Base-by-base conservation (phyloP, 2,888 invertebrate genomes). In the Electrophaes corylata region DNA sequence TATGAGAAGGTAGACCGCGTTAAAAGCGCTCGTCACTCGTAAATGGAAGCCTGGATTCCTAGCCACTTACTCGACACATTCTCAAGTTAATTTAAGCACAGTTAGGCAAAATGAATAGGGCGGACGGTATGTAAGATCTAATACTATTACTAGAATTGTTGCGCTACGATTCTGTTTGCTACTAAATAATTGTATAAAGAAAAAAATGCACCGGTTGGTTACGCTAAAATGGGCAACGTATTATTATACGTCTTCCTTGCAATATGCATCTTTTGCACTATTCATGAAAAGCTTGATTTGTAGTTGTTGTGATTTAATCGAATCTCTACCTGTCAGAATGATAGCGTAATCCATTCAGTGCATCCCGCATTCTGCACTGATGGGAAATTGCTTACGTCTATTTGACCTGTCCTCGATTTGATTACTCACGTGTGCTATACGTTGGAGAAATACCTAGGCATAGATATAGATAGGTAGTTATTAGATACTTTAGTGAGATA, bases 21-120 rank as follows among this genome's bases (percentile, higher is more conserved):
- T 62, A 67, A 66, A 73, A 60, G 58, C 46, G 69, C 69, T 63
- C 63, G 61, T 66, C 63, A 66, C 64, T 72, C 68, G 67, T 73
- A 76, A 76, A 71, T 67, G 71, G 69, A 71, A 69, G 69, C 63
- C 72, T 62, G 58, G 68, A 66, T 75, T 73, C 72, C 73, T 73
- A 72, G 73, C 66, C 68, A 72, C 71, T 72, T 75, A 63, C 62
- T 65, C 64, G 69, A 71, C 73, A 75, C 71, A 70, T 75, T 73
- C 71, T 72, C 70, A 66, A 69, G 71, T 69, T 70, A 67, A 60
- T 70, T 75, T 68, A 60, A 70, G 71, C 70, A 69, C 66, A 73
- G 74, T 78, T 71, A 68, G 67, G 72, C 69, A 70, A 72, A 70
- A 72, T 65, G 67, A 72, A 62, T 50, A 60, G 39, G 55, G 56